Conservation (phyloP, 2,113 vertebrate species). For the Desmodus rotundus region DNA sequence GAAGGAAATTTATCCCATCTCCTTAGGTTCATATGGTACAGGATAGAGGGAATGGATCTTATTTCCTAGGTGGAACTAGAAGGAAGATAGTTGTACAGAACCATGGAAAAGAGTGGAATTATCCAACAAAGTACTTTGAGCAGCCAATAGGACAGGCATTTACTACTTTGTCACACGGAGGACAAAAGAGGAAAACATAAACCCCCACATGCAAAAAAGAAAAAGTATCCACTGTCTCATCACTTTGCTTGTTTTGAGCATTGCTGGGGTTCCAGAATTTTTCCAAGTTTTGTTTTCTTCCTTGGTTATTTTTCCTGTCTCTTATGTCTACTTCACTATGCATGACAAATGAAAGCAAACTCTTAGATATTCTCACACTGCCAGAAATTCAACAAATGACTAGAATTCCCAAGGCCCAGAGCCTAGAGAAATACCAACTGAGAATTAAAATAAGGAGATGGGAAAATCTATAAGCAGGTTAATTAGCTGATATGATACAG, state of each 20-base stretch:
- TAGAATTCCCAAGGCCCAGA: background rate
- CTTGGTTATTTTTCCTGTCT: background rate
- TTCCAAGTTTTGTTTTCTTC: background rate
- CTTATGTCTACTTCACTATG: background rate
- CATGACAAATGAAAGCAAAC: background rate
- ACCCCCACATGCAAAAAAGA: background rate
- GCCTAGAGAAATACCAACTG: background rate
- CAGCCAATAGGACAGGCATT: background rate
- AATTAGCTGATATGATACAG: background rate
- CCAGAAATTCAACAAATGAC: constrained; percentile 29
- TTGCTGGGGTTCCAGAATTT: background rate
- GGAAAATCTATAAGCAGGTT: constrained; percentile 30
- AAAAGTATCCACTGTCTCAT: background rate
- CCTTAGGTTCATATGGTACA: background rate
- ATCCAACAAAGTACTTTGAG: background rate
- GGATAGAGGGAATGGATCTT: too few species aligned
- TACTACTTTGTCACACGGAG: background rate
- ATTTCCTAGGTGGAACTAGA: background rate
- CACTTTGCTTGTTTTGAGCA: background rate
- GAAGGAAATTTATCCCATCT: background rate
- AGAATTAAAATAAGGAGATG: constrained; percentile 43
- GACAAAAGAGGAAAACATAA: background rate
- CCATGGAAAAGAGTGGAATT: background rate
- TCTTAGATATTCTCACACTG: constrained; percentile 13
- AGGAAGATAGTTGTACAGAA: background rate